phyloP scores from a whole-genome alignment of 2,797 vertebrate genomes.

The Aphelocoma californica region DNA sequence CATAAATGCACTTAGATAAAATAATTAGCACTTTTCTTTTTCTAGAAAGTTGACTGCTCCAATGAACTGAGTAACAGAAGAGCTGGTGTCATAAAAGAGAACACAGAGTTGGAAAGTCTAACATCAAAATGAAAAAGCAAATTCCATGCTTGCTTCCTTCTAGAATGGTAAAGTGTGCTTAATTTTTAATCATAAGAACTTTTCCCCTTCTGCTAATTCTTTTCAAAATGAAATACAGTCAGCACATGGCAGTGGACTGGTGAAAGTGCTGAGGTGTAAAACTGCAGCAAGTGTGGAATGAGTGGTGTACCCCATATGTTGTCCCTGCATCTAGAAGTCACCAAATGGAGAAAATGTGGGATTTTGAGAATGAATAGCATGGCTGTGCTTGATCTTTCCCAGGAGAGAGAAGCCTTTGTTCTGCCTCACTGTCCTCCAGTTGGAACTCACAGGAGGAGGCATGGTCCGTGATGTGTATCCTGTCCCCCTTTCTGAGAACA shows the following conservation, averaged over 20 bases:
- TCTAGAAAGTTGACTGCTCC: background rate
- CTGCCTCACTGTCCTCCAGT: background rate
- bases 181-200: background rate
- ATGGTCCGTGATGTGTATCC: background rate
- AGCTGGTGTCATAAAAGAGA: background rate
- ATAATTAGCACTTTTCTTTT: background rate
- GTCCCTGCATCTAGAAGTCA: background rate
- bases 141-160: background rate
- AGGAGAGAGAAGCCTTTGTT: background rate
- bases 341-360: background rate
- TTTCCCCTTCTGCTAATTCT: background rate
- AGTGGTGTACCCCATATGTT: fast-evolving
- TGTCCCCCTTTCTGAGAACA: background rate
- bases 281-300: background rate
- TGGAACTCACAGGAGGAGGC: background rate
- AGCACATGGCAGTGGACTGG: background rate
- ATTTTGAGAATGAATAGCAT: background rate
- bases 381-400: background rate
- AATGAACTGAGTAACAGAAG: background rate
- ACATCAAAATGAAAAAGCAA: background rate
- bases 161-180: background rate
- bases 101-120: background rate
- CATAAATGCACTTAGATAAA: background rate
- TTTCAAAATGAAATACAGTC: background rate
- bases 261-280: background rate